Conservation (phyloP, 2,888 invertebrate species). For the Ochropacha duplaris region DNA sequence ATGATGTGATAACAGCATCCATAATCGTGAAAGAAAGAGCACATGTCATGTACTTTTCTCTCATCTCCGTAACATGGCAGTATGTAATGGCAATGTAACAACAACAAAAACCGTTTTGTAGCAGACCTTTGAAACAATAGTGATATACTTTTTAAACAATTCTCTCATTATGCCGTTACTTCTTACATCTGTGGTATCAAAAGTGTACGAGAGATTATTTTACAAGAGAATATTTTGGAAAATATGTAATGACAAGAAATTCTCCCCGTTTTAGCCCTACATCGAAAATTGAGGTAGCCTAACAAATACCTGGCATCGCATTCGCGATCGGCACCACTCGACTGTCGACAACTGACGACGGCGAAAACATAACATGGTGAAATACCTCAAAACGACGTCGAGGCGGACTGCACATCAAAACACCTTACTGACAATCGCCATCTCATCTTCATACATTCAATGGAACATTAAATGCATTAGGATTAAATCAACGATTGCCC, state of each 20-base stretch:
- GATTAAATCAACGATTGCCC: slow-evolving; percentile 35
- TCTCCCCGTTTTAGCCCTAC: slow-evolving; percentile 11
- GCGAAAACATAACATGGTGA: slow-evolving; percentile 60
- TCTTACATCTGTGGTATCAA: neutral
- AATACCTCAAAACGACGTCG: slow-evolving; percentile 74
- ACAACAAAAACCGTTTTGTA: slow-evolving; percentile 16
- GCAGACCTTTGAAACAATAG: neutral
- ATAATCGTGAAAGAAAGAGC: slow-evolving; percentile 48
- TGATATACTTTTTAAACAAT: neutral
- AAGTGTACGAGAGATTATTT: neutral
- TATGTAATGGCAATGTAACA: slow-evolving; percentile 38
- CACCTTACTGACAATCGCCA: slow-evolving; percentile 49
- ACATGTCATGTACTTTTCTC: slow-evolving; percentile 48
- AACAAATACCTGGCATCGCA: slow-evolving; percentile 75
- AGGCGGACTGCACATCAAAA: slow-evolving; percentile 53
- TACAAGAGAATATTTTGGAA: neutral
- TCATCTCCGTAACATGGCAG: slow-evolving; percentile 47
- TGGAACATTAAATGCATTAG: slow-evolving; percentile 23
- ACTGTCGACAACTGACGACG: slow-evolving; percentile 50
- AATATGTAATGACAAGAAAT: neutral
- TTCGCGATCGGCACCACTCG: slow-evolving; percentile 54
- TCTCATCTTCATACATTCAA: slow-evolving; percentile 20
- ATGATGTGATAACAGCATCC: slow-evolving; percentile 71
- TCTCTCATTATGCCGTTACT: neutral
- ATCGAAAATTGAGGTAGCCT: slow-evolving; percentile 43